phyloP scores from a whole-genome alignment of 1,140 invertebrate genomes.

The Papilio polytes region DNA sequence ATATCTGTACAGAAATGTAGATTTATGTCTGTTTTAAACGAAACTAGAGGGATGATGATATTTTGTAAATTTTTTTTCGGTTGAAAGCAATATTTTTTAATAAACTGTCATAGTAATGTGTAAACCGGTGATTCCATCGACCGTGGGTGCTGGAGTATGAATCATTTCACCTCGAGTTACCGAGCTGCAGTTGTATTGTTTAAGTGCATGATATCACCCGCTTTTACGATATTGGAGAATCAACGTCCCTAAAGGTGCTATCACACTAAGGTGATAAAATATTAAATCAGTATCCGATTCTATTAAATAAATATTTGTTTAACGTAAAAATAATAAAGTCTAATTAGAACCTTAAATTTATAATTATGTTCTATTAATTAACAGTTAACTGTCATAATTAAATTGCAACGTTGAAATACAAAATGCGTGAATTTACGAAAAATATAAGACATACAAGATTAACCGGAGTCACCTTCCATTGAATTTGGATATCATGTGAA shows the following conservation, averaged over 20 bases:
- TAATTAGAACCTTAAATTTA: too few relatives aligned
- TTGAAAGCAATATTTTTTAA: neutral
- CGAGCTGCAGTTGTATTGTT: neutral
- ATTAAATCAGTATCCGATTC: too few relatives aligned
- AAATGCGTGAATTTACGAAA: neutral
- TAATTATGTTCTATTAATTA: too few relatives aligned
- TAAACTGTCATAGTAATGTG: neutral
- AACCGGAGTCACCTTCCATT: conserved; percentile 1
- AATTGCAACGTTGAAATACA: too few relatives aligned
- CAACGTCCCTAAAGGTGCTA: neutral
- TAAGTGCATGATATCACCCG: conserved; percentile 7
- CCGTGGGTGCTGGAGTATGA: neutral
- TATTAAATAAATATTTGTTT: too few relatives aligned
- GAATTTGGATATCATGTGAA: neutral
- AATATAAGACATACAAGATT: neutral
- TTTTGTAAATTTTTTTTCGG: too few relatives aligned
- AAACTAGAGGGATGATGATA: too few relatives aligned
- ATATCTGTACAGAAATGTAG: too few relatives aligned
- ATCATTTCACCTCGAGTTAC: conserved; percentile 12
- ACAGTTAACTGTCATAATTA: neutral
- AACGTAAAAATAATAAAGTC: too few relatives aligned
- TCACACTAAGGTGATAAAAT: neutral
- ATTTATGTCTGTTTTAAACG: too few relatives aligned
- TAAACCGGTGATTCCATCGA: neutral
- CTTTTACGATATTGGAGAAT: neutral